Evolutionary conservation across 2,113 vertebrate genomes (phyloP), one percentile per base, ranked within the genome.

Genomic region (Syngnathus floridae): DNA sequence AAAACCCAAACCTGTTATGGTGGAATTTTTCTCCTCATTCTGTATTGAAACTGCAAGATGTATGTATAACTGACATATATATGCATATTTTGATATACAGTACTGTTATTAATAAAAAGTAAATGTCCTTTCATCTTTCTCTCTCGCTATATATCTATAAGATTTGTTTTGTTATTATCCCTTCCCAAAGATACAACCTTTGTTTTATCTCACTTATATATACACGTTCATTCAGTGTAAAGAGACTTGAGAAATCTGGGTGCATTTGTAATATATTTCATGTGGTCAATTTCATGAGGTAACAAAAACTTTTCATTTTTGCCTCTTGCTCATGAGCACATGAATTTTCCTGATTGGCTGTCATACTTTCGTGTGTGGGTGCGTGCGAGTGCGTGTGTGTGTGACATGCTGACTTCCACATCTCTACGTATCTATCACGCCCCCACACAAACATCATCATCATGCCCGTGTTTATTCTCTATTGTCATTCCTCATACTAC

Each of bases 361-460:
- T 62, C 52, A 59, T 40, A 45, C 14, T 71, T 31, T 31, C 26
- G 0, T 35, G 26, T 31, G 26, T 26, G 26, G 0, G 26, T 26
- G 26, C 69, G 70, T 77, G 31, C 65, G 46, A 69, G 67, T 80
- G 78, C 68, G 0, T 68, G 70, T 77, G 31, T 66, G 46, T 71
- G 67, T 78, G 76, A 70, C 69, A 40, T 17, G 26, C 16, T 40
- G 41, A 82, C 75, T 82, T 85, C 75, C 71, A n/a, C 55, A 46
- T 79, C 37, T 55, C 8, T 3, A 0, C 38, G 26, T 31, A 31
- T 31, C 46, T 16, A 0, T 36, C 57, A 63, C 72, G 46, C 75
- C 75, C 62, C 54, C 75, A 56, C 66, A 74, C 2, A 78, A 83
- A 79, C 71, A n/a, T 60, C 72, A 66, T 71, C 74, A 77, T 59